phyloP scores from a whole-genome alignment of 2,113 vertebrate genomes.

The Columba livia region DNA sequence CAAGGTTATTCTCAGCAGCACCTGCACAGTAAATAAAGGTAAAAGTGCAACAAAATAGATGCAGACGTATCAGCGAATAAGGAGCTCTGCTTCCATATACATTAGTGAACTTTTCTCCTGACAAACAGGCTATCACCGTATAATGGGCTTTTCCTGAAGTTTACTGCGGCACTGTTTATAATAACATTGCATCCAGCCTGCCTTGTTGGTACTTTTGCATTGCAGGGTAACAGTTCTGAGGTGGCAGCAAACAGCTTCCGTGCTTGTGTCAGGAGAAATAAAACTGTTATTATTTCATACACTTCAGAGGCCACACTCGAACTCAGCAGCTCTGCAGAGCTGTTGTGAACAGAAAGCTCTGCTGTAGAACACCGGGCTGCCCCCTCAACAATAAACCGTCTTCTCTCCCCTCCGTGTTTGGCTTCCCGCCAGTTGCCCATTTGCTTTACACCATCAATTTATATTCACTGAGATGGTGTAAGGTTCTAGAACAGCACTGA shows the following conservation, averaged over 20 bases:
- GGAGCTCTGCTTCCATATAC: constrained; percentile 55
- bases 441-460: constrained; percentile 93
- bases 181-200: constrained; percentile 75
- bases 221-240: constrained; percentile 74
- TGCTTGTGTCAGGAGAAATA: constrained; percentile 80
- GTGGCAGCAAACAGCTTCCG: constrained; percentile 67
- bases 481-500: constrained; percentile 87
- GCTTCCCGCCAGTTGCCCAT: constrained; percentile 84
- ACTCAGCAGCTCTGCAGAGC: constrained; percentile 76
- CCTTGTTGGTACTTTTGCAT: constrained; percentile 72
- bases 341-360: constrained; percentile 80
- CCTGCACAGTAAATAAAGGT: constrained; percentile 64
- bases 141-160: constrained; percentile 72
- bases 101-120: constrained; percentile 66
- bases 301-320: constrained; percentile 79
- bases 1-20: constrained; percentile 40
- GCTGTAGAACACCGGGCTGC: constrained; percentile 80
- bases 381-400: constrained; percentile 85
- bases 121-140: constrained; percentile 65
- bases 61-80: not conserved
- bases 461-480: constrained; percentile 91
- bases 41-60: constrained; percentile 53
- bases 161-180: constrained; percentile 71
- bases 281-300: constrained; percentile 86
- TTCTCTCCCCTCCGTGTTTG: constrained; percentile 81